A percentile compares a stretch with the other conserved stretches of the same genome.
Conservation (phyloP, 2,797 vertebrate genomes). For the Passerculus sandwichensis region DNA sequence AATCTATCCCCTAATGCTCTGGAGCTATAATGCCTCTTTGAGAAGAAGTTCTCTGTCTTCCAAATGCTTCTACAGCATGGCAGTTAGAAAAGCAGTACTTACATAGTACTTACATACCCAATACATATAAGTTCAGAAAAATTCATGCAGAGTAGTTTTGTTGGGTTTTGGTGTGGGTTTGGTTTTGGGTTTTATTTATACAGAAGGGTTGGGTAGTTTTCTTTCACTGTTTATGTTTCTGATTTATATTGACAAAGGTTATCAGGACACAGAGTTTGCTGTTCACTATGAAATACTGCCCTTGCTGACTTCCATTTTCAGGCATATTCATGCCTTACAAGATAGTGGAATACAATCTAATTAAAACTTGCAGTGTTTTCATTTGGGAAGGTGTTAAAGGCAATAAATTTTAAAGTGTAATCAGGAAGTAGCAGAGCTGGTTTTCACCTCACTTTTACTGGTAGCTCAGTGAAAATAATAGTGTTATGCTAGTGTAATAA, state of each 20-base stretch:
- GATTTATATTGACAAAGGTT: constrained; percentile 5
- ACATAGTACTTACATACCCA: not conserved
- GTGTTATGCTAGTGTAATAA: not conserved
- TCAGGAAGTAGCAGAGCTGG: not conserved
- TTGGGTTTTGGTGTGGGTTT: not conserved
- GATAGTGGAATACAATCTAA: not conserved
- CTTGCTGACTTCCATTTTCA: constrained; percentile 7
- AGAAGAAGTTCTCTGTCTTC: not conserved
- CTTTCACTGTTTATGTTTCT: not conserved
- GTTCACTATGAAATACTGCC: not conserved
- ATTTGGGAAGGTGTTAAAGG: not conserved
- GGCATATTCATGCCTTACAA: not conserved
- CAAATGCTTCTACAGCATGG: not conserved
- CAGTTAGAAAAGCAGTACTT: not conserved
- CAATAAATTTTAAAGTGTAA: not conserved
- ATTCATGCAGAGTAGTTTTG: not conserved
- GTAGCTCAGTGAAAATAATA: not conserved
- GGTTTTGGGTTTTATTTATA: not conserved
- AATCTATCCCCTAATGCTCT: not conserved
- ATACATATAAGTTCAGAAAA: not conserved
- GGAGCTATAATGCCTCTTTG: not conserved
- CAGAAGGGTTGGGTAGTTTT: not conserved
- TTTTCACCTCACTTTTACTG: not conserved
- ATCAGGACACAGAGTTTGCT: not conserved
- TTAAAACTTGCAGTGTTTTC: not conserved